phyloP scores from a whole-genome alignment of 1,140 invertebrate genomes.

The Armadillidium nasatum region DNA sequence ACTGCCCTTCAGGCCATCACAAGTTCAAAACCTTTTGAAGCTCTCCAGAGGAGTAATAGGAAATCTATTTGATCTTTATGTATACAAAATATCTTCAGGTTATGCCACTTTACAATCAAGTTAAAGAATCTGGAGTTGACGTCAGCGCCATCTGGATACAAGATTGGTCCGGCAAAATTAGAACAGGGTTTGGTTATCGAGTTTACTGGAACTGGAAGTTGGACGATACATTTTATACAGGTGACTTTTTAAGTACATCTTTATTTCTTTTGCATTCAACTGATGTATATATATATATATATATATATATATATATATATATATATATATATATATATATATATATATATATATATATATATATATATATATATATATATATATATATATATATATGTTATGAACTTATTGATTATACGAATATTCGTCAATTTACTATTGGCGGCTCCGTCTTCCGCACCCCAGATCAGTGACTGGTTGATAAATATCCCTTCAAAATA shows the following conservation, averaged over 20 bases:
- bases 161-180: conserved; percentile 51
- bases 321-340: background rate
- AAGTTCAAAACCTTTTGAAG: no score
- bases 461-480: no score
- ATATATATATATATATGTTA: no score
- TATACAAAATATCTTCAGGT: conserved; percentile 44
- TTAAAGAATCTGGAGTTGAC: conserved; percentile 46
- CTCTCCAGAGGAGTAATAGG: background rate
- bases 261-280: background rate
- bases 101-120: conserved; percentile 46
- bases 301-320: background rate
- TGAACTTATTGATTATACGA: no score
- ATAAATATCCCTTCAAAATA: no score
- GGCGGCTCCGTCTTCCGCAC: no score
- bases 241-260: conserved; percentile 32
- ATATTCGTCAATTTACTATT: no score
- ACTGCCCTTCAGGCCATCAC: no score
- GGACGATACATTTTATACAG: conserved; percentile 49
- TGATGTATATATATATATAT: background rate
- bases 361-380: no score
- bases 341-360: background rate
- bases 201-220: conserved; percentile 54
- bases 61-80: background rate
- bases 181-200: conserved; percentile 50
- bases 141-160: conserved; percentile 52